Evolutionary conservation across 2,113 vertebrate genomes (phyloP).

Genomic region (Gnathonemus longibarbis): DNA sequence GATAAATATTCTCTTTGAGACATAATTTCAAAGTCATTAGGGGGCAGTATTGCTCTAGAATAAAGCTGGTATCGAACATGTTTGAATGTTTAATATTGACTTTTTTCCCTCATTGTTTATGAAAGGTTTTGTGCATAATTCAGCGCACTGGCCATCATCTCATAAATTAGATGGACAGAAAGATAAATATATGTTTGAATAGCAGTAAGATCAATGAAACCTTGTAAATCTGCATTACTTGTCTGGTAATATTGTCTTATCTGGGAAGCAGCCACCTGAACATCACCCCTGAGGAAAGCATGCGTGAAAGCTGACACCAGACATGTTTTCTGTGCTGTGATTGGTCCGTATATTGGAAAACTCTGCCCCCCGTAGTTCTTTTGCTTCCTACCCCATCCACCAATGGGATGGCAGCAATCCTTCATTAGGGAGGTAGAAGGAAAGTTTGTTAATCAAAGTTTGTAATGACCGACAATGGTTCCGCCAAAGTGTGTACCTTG

Average conservation of each 20-base stretch:
- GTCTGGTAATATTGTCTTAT: constrained; percentile 43
- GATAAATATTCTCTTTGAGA: constrained; percentile 21
- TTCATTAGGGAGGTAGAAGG: not conserved
- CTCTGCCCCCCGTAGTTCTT: not conserved
- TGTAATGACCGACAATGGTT: not conserved
- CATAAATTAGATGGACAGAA: constrained; percentile 48
- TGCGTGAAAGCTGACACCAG: not conserved
- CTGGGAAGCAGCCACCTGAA: not conserved
- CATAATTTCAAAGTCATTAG: constrained; percentile 43
- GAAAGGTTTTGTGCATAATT: constrained; percentile 55
- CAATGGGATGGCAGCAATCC: not conserved
- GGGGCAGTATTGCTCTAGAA: constrained; percentile 62
- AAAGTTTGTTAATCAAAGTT: constrained; percentile 4
- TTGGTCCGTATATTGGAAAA: not conserved
- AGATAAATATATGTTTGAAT: constrained; percentile 55
- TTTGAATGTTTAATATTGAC: constrained; percentile 41
- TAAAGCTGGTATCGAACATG: constrained; percentile 14
- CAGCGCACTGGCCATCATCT: constrained; percentile 50
- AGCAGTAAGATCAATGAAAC: constrained; percentile 47
- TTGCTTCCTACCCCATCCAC: not conserved
- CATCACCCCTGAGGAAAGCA: not conserved
- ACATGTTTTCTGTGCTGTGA: not conserved
- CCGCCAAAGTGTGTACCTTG: not conserved
- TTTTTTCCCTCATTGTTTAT: constrained; percentile 50
- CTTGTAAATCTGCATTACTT: constrained; percentile 54